Percentiles rank a stretch among this genome's conserved stretches.
Conservation (phyloP, 2,797 vertebrate genomes). For the Cirrhinus molitorella region DNA sequence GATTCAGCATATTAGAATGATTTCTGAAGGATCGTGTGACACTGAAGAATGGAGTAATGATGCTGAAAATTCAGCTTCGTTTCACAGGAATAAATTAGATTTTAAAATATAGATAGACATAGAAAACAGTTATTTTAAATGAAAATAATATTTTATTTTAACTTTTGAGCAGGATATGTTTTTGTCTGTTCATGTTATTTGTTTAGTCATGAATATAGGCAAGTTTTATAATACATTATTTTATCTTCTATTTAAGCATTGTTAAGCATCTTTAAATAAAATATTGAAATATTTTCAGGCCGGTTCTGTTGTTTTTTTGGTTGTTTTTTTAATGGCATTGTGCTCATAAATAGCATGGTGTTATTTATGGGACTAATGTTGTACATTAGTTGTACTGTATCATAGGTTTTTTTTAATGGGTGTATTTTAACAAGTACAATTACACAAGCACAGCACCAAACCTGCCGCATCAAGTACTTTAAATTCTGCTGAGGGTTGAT, state of each 20-base stretch:
- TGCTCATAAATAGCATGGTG: background rate
- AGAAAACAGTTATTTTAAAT: too few species aligned
- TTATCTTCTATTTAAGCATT: background rate
- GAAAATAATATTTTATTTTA: too few species aligned
- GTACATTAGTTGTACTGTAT: background rate
- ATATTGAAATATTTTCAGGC: background rate
- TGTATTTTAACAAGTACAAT: background rate
- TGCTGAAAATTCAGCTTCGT: too few species aligned
- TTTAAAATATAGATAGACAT: too few species aligned
- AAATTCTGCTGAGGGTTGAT: conserved; percentile 6
- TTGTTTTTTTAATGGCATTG: accelerated
- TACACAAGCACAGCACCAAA: background rate
- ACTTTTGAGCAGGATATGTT: too few species aligned
- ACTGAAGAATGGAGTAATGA: too few species aligned
- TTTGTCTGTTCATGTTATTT: background rate
- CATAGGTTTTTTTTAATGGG: background rate
- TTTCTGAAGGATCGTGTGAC: too few species aligned
- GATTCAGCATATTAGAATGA: too few species aligned
- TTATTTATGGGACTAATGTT: background rate
- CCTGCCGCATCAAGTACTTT: background rate
- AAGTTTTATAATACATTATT: too few species aligned
- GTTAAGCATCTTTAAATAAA: too few species aligned
- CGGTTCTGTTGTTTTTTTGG: background rate
- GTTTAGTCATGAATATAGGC: background rate
- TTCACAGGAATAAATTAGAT: too few species aligned